Evolutionary conservation across 2,113 vertebrate genomes (phyloP).

Genomic region (Hypocryptadius cinnamomeus): DNA sequence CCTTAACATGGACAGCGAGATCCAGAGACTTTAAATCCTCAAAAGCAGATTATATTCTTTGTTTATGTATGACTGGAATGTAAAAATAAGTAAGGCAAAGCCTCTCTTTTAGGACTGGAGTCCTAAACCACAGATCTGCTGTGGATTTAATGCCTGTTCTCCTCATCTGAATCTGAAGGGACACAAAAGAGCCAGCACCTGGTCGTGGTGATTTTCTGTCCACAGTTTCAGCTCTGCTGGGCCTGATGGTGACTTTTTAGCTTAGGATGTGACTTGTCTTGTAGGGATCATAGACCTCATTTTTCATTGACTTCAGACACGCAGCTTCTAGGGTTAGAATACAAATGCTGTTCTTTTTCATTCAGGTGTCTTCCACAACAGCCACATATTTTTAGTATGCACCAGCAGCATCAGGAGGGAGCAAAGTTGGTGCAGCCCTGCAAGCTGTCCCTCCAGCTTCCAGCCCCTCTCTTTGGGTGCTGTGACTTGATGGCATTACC

Average conservation of each 20-base stretch:
- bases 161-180: neutral
- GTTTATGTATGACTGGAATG: neutral
- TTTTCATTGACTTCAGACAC: neutral
- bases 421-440: neutral
- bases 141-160: neutral
- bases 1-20: neutral
- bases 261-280: neutral
- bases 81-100: neutral
- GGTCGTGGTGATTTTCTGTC: neutral
- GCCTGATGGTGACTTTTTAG: neutral
- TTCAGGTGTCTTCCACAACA: neutral
- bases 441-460: neutral
- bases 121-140: neutral
- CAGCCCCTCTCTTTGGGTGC: neutral
- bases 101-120: neutral
- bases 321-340: neutral
- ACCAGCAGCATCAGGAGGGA: neutral
- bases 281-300: neutral
- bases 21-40: neutral
- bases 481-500: neutral
- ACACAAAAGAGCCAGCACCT: neutral
- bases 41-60: neutral
- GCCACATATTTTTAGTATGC: neutral
- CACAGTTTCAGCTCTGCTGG: neutral
- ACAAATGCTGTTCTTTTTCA: neutral